Evolutionary conservation across 2,888 invertebrate species (phyloP), one percentile per base, ranked within the genome.

Genomic region (Aspidiotus destructor): DNA sequence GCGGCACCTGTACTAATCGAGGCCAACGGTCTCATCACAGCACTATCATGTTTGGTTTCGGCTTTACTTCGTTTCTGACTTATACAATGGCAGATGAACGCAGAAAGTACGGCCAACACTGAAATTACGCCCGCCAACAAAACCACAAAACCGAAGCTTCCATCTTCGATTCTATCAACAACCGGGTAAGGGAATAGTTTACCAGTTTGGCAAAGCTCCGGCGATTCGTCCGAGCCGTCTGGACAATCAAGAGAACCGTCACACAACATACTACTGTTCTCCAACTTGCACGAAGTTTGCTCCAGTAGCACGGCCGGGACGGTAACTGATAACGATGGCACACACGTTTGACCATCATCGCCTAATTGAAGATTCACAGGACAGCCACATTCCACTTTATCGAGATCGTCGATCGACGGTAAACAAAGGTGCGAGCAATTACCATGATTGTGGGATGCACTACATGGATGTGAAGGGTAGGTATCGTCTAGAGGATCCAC

Each of bases 191-290:
- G 2, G 28, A 5, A 28, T 28, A 28, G 28, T 28, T 28, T 28
- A 28, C 28, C 28, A 28, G 28, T 28, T 28, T 28, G 28, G 28
- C 28, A 11, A 42, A 55, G 42, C 17, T 44, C 40, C 1, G 83
- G 81, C 8, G 83, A 80, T 76, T 92, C 92, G 76, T 92, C 92
- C 0, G 87, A 84, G 1, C 88, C 89, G 78, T 92, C 90, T 1
- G 84, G 84, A 76, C 92, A 92, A 75, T 92, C 85, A 9, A 83
- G 83, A 77, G 83, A 85, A 0, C 87, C 86, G 77, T 92, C 89
- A 74, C 92, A 92, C 0, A 90, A 79, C 8, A 83, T 77, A 0
- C 81, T 78, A 5, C 28, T 28, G 5, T 28, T 28, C 28, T 28
- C 28, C 28, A 28, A 28, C 5, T 28, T 28, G 5, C 28, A 28